phyloP scores from a whole-genome alignment of 2,113 vertebrate species.

The Mesembrinibis cayennensis region DNA sequence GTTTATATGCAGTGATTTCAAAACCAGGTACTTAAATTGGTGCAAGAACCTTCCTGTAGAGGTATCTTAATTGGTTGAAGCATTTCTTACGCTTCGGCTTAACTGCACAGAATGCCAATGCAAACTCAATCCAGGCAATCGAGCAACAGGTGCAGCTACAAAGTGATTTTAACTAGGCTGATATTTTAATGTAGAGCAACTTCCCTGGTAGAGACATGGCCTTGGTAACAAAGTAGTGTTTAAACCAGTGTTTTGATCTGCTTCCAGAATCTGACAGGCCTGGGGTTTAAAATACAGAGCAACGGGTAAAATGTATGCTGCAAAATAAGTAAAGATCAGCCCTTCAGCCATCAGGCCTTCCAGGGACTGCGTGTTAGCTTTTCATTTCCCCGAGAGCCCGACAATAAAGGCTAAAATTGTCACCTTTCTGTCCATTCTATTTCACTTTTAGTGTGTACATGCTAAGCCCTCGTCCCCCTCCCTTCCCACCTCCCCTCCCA shows the following conservation, averaged over 20 bases:
- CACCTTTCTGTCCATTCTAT: conserved; percentile 43
- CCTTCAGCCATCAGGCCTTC: conserved; percentile 63
- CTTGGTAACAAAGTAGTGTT: conserved; percentile 51
- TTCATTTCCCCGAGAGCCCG: conserved; percentile 49
- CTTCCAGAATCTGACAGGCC: conserved; percentile 23
- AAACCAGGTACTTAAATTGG: not conserved
- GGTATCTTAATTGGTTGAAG: not conserved
- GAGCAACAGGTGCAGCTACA: not conserved
- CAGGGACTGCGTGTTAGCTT: conserved; percentile 49
- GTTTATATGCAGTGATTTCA: not conserved
- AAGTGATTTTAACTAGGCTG: not conserved
- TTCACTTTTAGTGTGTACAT: conserved; percentile 38
- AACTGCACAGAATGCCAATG: not conserved
- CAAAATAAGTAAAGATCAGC: conserved; percentile 57
- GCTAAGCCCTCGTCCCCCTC: not conserved
- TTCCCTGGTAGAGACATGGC: conserved; percentile 47
- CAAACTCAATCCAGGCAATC: not conserved
- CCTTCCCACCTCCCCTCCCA: conserved; percentile 27
- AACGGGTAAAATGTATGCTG: conserved; percentile 30
- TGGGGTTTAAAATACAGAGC: conserved; percentile 3
- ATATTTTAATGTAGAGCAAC: not conserved
- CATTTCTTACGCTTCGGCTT: not conserved
- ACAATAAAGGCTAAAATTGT: conserved; percentile 61
- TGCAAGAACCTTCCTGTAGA: conserved; percentile 12
- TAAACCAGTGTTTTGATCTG: conserved; percentile 51